Base-by-base conservation (phyloP, 2,797 vertebrate species). In the Chanos chanos region DNA sequence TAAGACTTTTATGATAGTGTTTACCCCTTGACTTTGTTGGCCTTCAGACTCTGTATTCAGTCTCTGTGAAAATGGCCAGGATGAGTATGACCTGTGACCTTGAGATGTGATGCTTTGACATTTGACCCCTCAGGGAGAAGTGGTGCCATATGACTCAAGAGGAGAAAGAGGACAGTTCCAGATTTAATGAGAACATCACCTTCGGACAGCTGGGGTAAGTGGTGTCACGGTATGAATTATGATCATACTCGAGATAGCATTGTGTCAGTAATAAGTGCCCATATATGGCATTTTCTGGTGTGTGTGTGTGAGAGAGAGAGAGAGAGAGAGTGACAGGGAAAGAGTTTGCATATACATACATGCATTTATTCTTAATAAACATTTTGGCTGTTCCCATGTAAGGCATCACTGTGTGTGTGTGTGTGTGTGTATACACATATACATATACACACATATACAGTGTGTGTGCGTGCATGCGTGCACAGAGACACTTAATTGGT, bases 131-230 rank as follows among this genome's bases (percentile, higher is more conserved):
- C 87, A 99, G 97, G 87, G 96, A 99, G 83, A 95, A 94, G 82
- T 99, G 97, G 97, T 91, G 92, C 87, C 95, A 97, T 73, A 99
- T 99, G 96, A 98, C 93, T 0, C 91, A 94, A 75, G 93, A 98
- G 80, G 97, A 99, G 77, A 86, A 92, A 0, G 93, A 96, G 0
- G 94, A 99, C 87, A 94, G 92, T 79, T 92, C 93, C 39, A 91
- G 92, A 48, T 95, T 95, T 61, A 92, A 99, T 1, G 94, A 99
- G 84, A 99, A 99, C 82, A 98, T 99, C 71, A 92, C 95, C 51
- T 99, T 99, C 0, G 97, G 97, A 47, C 97, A 99, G 71, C 90
- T 99, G 55, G 95, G 96, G 97, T 99, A 75, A 90, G 91, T 16
- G 4, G 36, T 1, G 5, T 15, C 9, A 2, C 10, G 15, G 13